Evolutionary conservation across 2,113 vertebrate genomes (phyloP), one percentile per base, ranked within the genome.

Genomic region (Rissa tridactyla): DNA sequence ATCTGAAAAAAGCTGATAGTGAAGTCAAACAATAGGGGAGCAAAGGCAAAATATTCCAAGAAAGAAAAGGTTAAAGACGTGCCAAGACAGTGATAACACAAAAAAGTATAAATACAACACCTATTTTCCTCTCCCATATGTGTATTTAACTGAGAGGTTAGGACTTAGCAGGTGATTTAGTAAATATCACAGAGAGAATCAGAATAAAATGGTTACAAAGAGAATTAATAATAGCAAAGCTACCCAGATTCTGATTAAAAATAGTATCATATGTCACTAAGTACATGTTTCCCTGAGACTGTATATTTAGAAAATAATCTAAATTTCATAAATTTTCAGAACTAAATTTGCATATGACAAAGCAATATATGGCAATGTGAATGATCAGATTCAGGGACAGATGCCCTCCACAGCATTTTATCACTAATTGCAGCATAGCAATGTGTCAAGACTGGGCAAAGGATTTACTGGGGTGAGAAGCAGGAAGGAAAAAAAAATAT

Each of bases 401-500:
- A 61, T 93, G 60, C 46, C 61, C 21, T 86, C 71, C 47, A 32
- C 21, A 58, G 25, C 15, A 23, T 79, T 92, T 88, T 85, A 79
- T 47, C 30, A 54, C 30, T 96, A 78, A 94, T 79, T 89, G 81
- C 36, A 64, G 27, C 47, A 52, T 16, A 94, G 65, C 52, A 52
- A 77, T 15, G 34, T 94, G 75, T 91, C 73, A 85, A 49, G 57
- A 18, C 30, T 65, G 66, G 82, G 81, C 62, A 91, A 91, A 91
- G 70, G 85, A 89, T 91, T 96, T 92, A 84, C 66, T 57, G 44
- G 86, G 54, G 65, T 92, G 75, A 94, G 84, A 94, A 89, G 54
- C 65, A 87, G 92, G 82, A 89, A 96, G 62, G 44, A 26, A 62
- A 57, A 77, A 61, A 85, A 85, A 52, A 58, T 17, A 17, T 32